Conservation (phyloP, 2,113 vertebrate species). For the Malurus alboscapulatus region DNA sequence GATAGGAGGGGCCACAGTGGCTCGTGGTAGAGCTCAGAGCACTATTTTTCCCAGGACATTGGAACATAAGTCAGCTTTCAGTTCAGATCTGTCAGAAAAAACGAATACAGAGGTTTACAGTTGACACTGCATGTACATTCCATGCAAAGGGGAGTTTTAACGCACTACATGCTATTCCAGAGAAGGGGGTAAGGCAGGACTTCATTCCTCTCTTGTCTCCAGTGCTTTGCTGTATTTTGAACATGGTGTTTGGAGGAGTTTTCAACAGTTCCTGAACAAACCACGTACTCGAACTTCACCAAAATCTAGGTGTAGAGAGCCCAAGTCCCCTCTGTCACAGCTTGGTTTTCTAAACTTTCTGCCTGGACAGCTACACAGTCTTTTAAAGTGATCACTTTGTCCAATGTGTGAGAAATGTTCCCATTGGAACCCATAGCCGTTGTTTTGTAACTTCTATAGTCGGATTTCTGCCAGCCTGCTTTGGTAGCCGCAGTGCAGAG, state of each 20-base stretch:
- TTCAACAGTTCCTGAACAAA: background rate
- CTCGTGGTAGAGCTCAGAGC: background rate
- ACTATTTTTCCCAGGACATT: fast-evolving
- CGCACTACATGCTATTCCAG: background rate
- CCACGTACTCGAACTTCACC: background rate
- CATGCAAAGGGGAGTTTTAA: background rate
- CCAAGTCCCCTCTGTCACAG: background rate
- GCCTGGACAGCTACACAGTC: background rate
- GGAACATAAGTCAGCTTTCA: background rate
- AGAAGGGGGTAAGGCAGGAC: background rate
- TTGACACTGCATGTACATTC: fast-evolving
- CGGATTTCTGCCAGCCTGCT: background rate
- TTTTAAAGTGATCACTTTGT: background rate
- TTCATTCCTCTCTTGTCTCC: background rate
- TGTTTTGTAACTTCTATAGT: background rate
- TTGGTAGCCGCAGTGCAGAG: background rate
- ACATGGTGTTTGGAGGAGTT: background rate
- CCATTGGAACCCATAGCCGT: background rate
- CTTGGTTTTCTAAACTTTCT: background rate
- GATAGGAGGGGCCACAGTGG: fast-evolving
- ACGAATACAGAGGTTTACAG: background rate
- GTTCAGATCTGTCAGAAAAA: background rate
- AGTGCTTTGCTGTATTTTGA: background rate
- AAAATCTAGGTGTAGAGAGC: background rate
- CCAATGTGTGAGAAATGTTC: background rate